Evolutionary conservation across 2,113 vertebrate species (phyloP).

Genomic region (Eolophus roseicapilla): DNA sequence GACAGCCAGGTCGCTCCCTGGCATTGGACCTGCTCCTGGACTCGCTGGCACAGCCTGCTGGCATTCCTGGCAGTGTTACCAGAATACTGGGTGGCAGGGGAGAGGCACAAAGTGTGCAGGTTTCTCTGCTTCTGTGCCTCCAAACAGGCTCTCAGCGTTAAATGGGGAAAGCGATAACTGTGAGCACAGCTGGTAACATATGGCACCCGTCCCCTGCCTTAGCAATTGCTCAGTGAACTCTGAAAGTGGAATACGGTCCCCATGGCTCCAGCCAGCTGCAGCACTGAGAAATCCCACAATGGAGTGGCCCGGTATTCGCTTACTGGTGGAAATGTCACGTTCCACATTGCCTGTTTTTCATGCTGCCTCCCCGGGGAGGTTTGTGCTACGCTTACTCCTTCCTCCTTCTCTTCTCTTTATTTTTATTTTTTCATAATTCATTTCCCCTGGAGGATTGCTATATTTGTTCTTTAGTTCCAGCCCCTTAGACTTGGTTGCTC

Average conservation of each 20-base stretch:
- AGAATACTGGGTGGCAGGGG: neutral
- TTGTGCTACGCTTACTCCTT: slow-evolving; percentile 10
- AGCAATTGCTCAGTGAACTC: slow-evolving; percentile 70
- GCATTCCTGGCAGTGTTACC: slow-evolving; percentile 18
- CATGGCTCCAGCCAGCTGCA: slow-evolving; percentile 63
- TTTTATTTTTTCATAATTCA: neutral
- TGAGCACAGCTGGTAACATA: slow-evolving; percentile 66
- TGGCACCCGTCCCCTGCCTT: slow-evolving; percentile 62
- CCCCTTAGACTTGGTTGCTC: neutral
- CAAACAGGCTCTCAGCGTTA: neutral
- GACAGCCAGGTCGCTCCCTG: neutral
- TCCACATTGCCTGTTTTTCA: neutral
- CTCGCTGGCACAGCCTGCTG: neutral
- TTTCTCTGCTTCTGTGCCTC: neutral
- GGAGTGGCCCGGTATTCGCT: neutral
- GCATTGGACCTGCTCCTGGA: neutral
- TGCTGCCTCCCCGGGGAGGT: slow-evolving; percentile 2
- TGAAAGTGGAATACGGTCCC: slow-evolving; percentile 46
- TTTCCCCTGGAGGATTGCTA: slow-evolving; percentile 1
- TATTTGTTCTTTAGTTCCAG: neutral
- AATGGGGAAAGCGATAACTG: neutral
- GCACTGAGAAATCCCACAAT: neutral
- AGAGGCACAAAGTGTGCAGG: neutral
- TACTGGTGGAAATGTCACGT: neutral
- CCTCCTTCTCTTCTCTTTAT: neutral